Conservation (phyloP, 2,888 invertebrate genomes). For the Catocala nupta region DNA sequence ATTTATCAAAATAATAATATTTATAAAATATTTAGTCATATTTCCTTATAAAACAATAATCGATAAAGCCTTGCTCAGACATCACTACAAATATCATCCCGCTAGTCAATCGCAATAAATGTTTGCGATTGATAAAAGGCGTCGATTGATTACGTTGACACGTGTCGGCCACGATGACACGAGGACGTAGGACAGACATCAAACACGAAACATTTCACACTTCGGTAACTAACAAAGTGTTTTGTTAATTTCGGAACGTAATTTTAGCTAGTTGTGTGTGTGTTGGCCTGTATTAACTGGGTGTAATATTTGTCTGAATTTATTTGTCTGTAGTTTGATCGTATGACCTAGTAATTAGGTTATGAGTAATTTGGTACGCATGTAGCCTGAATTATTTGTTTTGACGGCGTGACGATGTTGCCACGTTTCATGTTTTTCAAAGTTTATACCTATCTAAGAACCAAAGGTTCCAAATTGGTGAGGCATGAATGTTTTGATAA, state of each 20-base stretch:
- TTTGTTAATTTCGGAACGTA: constrained; percentile 51
- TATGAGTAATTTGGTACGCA: too few species aligned
- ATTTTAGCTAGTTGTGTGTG: constrained; percentile 34
- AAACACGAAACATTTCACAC: constrained; percentile 51
- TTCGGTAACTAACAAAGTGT: constrained; percentile 40
- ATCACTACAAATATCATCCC: constrained; percentile 33
- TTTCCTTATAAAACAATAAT: background rate
- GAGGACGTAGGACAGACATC: constrained; percentile 49
- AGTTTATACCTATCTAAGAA: too few species aligned
- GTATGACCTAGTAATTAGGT: too few species aligned
- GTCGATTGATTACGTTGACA: constrained; percentile 56
- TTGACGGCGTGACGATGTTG: too few species aligned
- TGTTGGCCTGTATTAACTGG: background rate
- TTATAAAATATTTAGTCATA: too few species aligned
- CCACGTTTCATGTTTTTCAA: too few species aligned
- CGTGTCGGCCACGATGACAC: constrained; percentile 41
- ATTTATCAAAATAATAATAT: too few species aligned
- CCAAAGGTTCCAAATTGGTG: too few species aligned
- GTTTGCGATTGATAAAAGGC: constrained; percentile 60
- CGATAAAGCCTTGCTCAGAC: constrained; percentile 14
- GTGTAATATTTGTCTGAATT: too few species aligned
- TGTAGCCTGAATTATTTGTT: too few species aligned
- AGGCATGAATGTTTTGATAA: too few species aligned
- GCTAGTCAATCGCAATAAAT: constrained; percentile 45
- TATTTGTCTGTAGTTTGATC: too few species aligned